A percentile compares a stretch with the other conserved stretches of the same genome.
Conservation (phyloP, 2,113 vertebrate species). For the Amazona vittata region DNA sequence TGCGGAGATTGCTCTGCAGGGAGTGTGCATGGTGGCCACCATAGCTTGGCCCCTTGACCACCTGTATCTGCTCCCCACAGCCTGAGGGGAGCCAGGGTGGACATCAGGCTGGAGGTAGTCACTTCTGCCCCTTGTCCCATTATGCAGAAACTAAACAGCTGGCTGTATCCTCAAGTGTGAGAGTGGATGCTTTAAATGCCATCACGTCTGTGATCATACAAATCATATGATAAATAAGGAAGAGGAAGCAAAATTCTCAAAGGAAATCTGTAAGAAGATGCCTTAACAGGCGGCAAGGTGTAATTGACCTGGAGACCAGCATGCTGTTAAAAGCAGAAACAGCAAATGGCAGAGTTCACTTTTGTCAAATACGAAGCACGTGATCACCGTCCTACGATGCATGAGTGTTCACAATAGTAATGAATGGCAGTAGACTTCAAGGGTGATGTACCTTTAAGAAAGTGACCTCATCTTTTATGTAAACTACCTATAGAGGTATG, state of each 20-base stretch:
- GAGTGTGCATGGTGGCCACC: neutral
- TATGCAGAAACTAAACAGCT: neutral
- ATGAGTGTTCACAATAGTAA: neutral
- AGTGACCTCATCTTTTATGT: neutral
- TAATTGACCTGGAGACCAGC: neutral
- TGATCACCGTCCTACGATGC: too few relatives aligned
- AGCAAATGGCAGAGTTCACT: neutral
- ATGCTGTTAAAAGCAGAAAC: neutral
- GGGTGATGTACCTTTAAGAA: neutral
- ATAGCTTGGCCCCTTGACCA: neutral
- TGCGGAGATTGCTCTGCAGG: neutral
- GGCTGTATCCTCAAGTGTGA: accelerated
- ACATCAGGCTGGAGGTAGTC: neutral
- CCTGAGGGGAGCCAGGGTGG: neutral
- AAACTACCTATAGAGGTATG: neutral
- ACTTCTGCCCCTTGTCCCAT: neutral
- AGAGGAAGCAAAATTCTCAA: neutral
- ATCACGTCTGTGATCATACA: accelerated
- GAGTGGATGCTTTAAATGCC: neutral
- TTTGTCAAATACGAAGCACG: too few relatives aligned
- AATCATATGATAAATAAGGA: accelerated
- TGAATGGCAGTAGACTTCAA: neutral
- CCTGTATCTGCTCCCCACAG: neutral
- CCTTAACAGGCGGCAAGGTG: neutral
- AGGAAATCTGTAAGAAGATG: neutral